phyloP scores from a whole-genome alignment of 2,888 invertebrate species.

The Auanema sp. region DNA sequence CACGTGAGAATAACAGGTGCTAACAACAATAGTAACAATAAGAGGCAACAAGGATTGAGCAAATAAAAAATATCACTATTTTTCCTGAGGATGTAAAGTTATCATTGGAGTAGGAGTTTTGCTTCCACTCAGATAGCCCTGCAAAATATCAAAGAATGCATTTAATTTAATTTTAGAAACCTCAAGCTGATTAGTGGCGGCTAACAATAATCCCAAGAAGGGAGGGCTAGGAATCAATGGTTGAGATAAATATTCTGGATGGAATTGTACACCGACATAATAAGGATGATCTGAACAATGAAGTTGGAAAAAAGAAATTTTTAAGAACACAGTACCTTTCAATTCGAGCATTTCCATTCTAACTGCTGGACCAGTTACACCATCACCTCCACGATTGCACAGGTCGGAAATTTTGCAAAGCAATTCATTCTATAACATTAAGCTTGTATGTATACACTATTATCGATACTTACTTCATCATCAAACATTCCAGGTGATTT shows the following conservation, averaged over 20 bases:
- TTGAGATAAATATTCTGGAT: constrained; percentile 81
- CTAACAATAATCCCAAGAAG: constrained; percentile 89
- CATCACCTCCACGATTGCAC: constrained; percentile 57
- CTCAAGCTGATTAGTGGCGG: constrained; percentile 77
- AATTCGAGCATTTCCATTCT: constrained; percentile 93
- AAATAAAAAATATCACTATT: constrained; percentile 3
- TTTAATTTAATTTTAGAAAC: constrained; percentile 10
- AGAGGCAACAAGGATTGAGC: no score
- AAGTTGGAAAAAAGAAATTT: background rate
- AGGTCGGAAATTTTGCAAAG: constrained; percentile 52
- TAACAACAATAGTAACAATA: no score
- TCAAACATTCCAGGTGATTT: background rate
- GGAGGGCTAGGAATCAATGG: constrained; percentile 85
- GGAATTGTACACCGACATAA: constrained; percentile 93
- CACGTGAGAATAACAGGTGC: constrained; percentile 1
- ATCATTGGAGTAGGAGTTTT: constrained; percentile 23
- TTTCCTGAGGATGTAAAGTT: constrained; percentile 12
- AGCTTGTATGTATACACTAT: no score
- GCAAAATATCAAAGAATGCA: background rate
- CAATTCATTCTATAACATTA: constrained; percentile 19
- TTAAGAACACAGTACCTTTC: constrained; percentile 66
- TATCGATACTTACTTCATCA: constrained; percentile 3
- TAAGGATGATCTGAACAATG: constrained; percentile 76
- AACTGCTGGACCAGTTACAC: constrained; percentile 65
- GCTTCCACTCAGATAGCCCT: constrained; percentile 14